These are phyloP conservation scores for Lasioglossum villosulum DNA, from an alignment of 2,888 invertebrate species.

Conservation along the genomic window DNA sequence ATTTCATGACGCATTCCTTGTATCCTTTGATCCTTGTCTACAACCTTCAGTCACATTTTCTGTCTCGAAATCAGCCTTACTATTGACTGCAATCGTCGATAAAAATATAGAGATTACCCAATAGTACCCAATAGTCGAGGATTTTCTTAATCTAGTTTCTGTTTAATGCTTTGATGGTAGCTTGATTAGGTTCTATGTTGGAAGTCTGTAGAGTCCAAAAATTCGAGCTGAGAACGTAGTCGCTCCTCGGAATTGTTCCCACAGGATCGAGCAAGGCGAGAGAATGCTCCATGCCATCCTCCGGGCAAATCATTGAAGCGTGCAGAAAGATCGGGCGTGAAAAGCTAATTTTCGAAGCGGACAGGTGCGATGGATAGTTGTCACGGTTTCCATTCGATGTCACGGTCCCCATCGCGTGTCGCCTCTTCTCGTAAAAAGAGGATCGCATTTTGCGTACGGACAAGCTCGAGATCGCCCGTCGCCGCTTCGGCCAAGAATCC, in stretches of 20 bases:
- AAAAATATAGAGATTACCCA: neutral
- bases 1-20: constrained; percentile 47
- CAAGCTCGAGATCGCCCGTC: constrained; percentile 12
- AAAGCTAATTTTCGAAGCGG: constrained; percentile 26
- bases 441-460: constrained; percentile 25
- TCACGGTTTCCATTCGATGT: constrained; percentile 17
- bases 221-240: neutral
- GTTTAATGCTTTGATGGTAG: neutral
- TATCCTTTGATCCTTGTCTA: constrained; percentile 52
- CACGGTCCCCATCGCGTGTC: neutral
- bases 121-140: neutral
- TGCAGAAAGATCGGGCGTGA: neutral
- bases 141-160: neutral
- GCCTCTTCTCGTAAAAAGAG: constrained; percentile 26
- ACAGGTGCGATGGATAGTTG: constrained; percentile 43
- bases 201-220: neutral
- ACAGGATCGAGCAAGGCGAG: neutral
- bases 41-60: constrained; percentile 35
- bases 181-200: too few relatives aligned
- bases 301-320: constrained; percentile 1
- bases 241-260: neutral
- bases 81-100: constrained; percentile 7
- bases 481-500: constrained; percentile 26
- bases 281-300: neutral
- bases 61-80: constrained; percentile 1